phyloP scores from a whole-genome alignment of 2,797 vertebrate species.

The Sphenodon punctatus region DNA sequence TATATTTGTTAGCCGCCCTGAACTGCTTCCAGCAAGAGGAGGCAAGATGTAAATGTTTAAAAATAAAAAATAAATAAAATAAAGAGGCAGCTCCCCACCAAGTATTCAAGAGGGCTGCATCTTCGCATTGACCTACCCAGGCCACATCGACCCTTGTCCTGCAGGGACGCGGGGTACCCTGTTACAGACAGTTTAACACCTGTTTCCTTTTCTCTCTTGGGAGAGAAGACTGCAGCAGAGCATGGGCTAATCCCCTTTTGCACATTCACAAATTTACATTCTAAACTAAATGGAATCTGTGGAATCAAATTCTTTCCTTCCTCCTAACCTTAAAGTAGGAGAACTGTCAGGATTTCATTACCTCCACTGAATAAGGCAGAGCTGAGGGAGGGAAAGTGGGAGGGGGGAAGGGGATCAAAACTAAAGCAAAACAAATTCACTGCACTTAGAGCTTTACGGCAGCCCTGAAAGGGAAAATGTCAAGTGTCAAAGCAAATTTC shows the following conservation, averaged over 20 bases:
- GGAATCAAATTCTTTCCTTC: neutral
- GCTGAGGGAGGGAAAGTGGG: too few relatives aligned
- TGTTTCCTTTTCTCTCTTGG: neutral
- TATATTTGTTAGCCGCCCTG: too few relatives aligned
- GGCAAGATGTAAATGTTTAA: too few relatives aligned
- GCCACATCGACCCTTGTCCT: too few relatives aligned
- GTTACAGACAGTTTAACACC: neutral
- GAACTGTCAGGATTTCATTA: neutral
- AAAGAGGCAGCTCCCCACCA: too few relatives aligned
- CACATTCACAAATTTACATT: constrained; percentile 11
- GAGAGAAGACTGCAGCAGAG: neutral
- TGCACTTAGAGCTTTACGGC: neutral
- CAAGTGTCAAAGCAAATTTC: constrained; percentile 21
- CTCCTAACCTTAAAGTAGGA: constrained; percentile 7
- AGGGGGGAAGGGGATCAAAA: too few relatives aligned
- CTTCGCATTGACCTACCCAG: too few relatives aligned
- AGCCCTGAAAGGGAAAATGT: constrained; percentile 14
- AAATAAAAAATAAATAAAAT: too few relatives aligned
- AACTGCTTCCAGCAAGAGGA: too few relatives aligned
- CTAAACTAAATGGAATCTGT: neutral
- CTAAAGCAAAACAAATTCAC: neutral
- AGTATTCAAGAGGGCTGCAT: too few relatives aligned
- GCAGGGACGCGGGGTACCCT: too few relatives aligned
- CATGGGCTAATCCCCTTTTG: neutral
- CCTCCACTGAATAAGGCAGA: neutral